Evolutionary conservation across 2,797 vertebrate genomes (phyloP).

Genomic region (Heterohyrax brucei): DNA sequence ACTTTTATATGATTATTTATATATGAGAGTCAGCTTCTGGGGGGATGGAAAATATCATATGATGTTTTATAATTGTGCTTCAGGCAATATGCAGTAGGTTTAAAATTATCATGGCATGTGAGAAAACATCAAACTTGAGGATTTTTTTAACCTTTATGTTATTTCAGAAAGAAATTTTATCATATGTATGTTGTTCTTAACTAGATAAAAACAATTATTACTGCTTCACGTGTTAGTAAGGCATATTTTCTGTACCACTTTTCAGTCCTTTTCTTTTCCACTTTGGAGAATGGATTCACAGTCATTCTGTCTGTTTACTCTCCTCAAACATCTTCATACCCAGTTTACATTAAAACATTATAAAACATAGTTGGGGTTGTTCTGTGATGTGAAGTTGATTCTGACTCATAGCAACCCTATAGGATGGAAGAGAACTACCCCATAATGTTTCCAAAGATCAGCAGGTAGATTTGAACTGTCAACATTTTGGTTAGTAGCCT

Average conservation of each 20-base stretch:
- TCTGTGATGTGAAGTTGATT: no score
- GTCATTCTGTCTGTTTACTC: neutral
- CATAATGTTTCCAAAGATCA: no score
- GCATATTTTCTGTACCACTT: neutral
- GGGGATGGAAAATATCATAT: neutral
- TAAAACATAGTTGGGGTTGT: neutral
- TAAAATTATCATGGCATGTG: neutral
- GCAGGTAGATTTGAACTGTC: no score
- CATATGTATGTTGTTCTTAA: neutral
- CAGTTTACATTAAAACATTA: neutral
- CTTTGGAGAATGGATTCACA: neutral
- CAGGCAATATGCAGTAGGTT: neutral
- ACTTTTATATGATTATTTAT: neutral
- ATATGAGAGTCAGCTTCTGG: conserved; percentile 21
- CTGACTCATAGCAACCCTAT: no score
- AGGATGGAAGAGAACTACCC: no score
- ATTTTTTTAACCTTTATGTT: neutral
- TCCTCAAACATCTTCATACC: conserved; percentile 17
- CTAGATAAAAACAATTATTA: neutral
- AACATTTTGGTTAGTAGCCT: no score
- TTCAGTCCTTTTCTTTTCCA: neutral
- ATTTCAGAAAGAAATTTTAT: neutral
- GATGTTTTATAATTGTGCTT: neutral
- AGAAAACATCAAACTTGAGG: neutral
- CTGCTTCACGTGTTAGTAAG: neutral